Evolutionary conservation across 1,140 invertebrate genomes (phyloP).

Genomic region (Campodea augens): DNA sequence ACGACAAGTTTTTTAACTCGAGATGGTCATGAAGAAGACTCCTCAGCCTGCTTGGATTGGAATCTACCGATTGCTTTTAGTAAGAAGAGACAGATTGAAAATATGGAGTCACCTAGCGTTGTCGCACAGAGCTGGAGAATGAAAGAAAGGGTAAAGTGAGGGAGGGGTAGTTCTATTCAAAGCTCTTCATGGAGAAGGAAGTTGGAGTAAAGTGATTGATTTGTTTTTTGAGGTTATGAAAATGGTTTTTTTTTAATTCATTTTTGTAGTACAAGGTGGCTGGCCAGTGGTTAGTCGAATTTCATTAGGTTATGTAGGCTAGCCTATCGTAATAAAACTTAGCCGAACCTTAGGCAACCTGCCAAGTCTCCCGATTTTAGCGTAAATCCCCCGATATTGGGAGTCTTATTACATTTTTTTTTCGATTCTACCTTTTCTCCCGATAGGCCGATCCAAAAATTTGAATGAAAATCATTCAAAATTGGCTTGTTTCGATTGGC

Average conservation of each 20-base stretch:
- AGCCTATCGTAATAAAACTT: neutral
- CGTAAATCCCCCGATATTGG: too few species aligned
- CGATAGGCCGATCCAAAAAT: too few species aligned
- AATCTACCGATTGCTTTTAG: conserved; percentile 42
- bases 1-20: too few species aligned
- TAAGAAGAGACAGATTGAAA: conserved; percentile 49
- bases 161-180: conserved; percentile 12
- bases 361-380: too few species aligned
- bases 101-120: conserved; percentile 49
- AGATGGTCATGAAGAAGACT: too few species aligned
- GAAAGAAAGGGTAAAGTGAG: conserved; percentile 78
- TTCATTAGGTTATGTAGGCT: neutral
- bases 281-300: conserved; percentile 5
- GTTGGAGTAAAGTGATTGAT: conserved; percentile 7
- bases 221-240: conserved; percentile 2
- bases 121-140: conserved; percentile 68
- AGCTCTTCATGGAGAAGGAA: neutral
- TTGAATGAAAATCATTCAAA: too few species aligned
- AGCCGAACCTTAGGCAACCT: too few species aligned
- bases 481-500: too few species aligned
- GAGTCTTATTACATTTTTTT: too few species aligned
- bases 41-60: too few species aligned
- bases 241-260: neutral
- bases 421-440: too few species aligned
- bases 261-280: conserved; percentile 3